These are phyloP conservation scores for Mormyrops boulengeri DNA, from an alignment of 2,797 vertebrate genomes.

Conservation along the genomic window DNA sequence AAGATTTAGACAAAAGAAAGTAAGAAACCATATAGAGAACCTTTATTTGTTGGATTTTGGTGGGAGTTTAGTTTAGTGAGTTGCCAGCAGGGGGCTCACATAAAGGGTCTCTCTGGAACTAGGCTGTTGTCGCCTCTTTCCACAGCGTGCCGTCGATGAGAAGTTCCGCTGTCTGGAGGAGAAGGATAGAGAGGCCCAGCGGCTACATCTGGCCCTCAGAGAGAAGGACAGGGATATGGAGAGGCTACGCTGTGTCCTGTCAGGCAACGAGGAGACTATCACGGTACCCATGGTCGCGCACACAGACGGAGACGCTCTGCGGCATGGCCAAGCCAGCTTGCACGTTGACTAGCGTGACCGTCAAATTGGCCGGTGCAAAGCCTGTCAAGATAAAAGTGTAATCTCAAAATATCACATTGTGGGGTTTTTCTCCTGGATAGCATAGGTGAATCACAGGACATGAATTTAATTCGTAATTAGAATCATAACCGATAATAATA, in stretches of 20 bases:
- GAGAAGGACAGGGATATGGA: constrained; percentile 82
- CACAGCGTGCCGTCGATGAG: constrained; percentile 79
- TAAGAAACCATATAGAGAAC: background rate
- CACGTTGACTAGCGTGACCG: background rate
- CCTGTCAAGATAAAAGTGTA: background rate
- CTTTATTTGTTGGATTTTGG: background rate
- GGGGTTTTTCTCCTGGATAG: background rate
- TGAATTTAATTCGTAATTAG: background rate
- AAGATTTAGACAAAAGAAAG: background rate
- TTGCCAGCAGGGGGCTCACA: background rate
- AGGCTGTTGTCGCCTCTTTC: background rate
- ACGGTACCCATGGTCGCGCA: constrained; percentile 56
- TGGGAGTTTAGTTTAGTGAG: background rate
- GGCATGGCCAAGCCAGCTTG: background rate
- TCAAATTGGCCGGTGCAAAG: background rate
- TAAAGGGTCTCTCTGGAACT: background rate
- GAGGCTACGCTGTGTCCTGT: constrained; percentile 73
- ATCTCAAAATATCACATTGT: background rate
- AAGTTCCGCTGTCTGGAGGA: constrained; percentile 84
- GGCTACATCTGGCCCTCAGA: constrained; percentile 68
- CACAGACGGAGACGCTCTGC: background rate
- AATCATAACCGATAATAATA: background rate
- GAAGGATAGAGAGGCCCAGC: constrained; percentile 78
- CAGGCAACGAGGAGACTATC: constrained; percentile 84
- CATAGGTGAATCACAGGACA: background rate